Percentiles rank a stretch among this genome's conserved stretches.
Conservation (phyloP, 1,140 invertebrate species). For the Trichonephila inaurata region DNA sequence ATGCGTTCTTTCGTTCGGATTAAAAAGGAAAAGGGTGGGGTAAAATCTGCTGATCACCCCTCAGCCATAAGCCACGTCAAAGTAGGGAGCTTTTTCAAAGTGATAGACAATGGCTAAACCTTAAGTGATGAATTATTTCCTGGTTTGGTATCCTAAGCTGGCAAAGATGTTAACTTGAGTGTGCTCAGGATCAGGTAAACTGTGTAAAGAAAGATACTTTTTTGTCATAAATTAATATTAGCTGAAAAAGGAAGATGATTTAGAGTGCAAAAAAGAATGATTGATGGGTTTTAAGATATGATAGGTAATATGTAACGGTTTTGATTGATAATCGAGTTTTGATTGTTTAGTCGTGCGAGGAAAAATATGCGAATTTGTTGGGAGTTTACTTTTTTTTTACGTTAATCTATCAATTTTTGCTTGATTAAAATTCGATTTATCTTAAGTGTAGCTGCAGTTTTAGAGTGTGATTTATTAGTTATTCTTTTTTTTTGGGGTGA, state of each 20-base stretch:
- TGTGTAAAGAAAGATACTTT: neutral
- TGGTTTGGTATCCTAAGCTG: neutral
- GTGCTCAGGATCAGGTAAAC: neutral
- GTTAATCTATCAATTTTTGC: neutral
- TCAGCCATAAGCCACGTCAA: neutral
- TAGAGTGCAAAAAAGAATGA: neutral
- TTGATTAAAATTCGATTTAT: too few relatives aligned
- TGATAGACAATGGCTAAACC: neutral
- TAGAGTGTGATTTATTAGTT: too few relatives aligned
- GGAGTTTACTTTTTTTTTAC: too few relatives aligned
- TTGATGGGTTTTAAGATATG: neutral
- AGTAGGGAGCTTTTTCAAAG: neutral
- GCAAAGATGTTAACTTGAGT: neutral
- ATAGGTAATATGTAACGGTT: neutral
- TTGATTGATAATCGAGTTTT: neutral
- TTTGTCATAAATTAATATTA: slow-evolving; percentile 9
- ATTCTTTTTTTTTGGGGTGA: too few relatives aligned
- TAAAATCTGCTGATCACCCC: neutral
- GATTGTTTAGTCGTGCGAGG: too few relatives aligned
- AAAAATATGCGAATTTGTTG: too few relatives aligned
- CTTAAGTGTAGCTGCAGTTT: too few relatives aligned
- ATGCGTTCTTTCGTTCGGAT: slow-evolving; percentile 41
- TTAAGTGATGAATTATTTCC: slow-evolving; percentile 18
- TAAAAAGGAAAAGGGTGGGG: neutral
- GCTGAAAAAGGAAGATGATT: neutral